Evolutionary conservation across 2,797 vertebrate genomes (phyloP), one percentile per base, ranked within the genome.

Genomic region (Betta splendens): DNA sequence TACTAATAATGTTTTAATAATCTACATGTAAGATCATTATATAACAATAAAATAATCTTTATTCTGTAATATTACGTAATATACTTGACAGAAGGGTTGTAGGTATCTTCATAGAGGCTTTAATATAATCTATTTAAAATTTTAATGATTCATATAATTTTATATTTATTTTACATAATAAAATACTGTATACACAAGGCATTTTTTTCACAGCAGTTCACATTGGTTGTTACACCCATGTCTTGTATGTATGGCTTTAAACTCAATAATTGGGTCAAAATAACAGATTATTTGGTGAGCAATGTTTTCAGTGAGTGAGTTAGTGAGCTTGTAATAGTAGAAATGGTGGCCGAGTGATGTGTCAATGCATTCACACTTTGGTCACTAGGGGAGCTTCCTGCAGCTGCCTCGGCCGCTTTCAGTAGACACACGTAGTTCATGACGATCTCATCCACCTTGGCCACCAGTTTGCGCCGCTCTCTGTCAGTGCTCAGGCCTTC

Each of bases 121-220:
- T 78, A 46, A 84, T 86, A 88, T 85, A 85, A 80, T 77, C 59
- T 86, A 59, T 87, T 89, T 86, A 86, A 88, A 91, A 91, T 77
- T 76, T 84, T 51, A 52, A 62, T 81, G 56, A 66, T 84, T 80
- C 42, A 80, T 91, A 91, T 89, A 91, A 70, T 77, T 81, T 49
- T 15, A 64, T 70, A 90, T 90, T 64, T 85, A 88, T 81, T 91
- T 84, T 83, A 91, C 88, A 92, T 95, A 94, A 73, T 93, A 95
- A 97, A 95, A 96, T 94, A 97, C 92, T 95, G 95, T 97, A 93
- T 96, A 95, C 90, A 96, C 91, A 94, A 93, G 94, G 93, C 91
- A 91, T 86, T 91, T 65, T 61, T 68, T 66, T 80, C 92, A 94
- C 90, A 93, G 92, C 94, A 94, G 88, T 94, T 94, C 88, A 91